Percentiles rank a stretch among this genome's conserved stretches.
Conservation (phyloP, 2,888 invertebrate species). For the Leucophenga maculata region DNA sequence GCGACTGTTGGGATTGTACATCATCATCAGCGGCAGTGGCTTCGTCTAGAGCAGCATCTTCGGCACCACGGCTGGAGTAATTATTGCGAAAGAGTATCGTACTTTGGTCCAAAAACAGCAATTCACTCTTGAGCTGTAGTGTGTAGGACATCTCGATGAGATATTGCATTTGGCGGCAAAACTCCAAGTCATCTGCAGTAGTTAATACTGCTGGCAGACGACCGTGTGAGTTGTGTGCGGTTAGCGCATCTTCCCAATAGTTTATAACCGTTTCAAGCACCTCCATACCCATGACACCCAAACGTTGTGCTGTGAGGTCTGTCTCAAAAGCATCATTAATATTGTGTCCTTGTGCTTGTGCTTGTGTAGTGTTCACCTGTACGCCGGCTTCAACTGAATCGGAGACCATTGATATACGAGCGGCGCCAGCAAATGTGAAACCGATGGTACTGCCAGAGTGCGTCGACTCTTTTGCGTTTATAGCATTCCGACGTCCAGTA, state of each 20-base stretch:
- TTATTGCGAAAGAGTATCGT: conserved; percentile 88
- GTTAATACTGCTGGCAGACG: conserved; percentile 78
- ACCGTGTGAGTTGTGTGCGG: conserved; percentile 78
- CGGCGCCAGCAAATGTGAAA: conserved; percentile 76
- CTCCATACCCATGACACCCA: conserved; percentile 95
- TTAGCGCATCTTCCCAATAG: conserved; percentile 95
- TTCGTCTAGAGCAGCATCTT: conserved; percentile 41
- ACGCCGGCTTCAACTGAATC: conserved; percentile 77
- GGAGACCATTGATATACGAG: conserved; percentile 79
- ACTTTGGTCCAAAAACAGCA: conserved; percentile 89
- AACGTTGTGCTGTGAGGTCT: conserved; percentile 86
- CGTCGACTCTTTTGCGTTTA: conserved; percentile 78
- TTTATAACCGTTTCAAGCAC: conserved; percentile 92
- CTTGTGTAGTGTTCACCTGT: conserved; percentile 40
- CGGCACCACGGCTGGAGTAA: no score
- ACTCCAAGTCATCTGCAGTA: conserved; percentile 88
- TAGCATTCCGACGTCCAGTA: conserved; percentile 75
- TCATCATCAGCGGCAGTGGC: conserved; percentile 54
- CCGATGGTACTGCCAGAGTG: conserved; percentile 76
- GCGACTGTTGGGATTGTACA: conserved; percentile 59
- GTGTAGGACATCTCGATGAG: conserved; percentile 88
- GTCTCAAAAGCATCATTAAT: conserved; percentile 60
- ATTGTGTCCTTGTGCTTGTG: conserved; percentile 27
- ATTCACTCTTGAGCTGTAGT: conserved; percentile 89
- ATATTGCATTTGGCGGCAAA: conserved; percentile 85